Conservation (phyloP, 1,140 invertebrate genomes). For the Aphis craccivora region DNA sequence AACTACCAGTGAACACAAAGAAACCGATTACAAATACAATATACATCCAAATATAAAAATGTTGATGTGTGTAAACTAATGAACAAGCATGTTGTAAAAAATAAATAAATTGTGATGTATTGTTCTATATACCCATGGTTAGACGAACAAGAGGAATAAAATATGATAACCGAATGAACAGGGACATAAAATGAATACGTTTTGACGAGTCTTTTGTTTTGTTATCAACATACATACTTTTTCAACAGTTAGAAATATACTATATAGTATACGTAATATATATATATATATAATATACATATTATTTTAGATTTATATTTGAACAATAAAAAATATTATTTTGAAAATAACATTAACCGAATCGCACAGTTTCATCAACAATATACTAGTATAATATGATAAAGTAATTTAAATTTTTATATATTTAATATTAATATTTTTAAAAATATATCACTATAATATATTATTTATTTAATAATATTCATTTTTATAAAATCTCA, state of each 20-base stretch:
- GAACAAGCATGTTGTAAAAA: slow-evolving; percentile 15
- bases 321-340: neutral
- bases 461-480: neutral
- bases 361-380: neutral
- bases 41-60: neutral
- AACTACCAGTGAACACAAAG: neutral
- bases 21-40: neutral
- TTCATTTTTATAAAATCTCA: neutral
- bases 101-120: neutral
- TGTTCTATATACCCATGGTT: neutral
- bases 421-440: neutral
- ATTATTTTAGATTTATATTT: neutral
- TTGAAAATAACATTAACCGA: neutral
- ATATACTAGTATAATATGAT: neutral
- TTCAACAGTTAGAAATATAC: neutral
- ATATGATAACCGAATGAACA: slow-evolving; percentile 3
- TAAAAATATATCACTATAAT: neutral
- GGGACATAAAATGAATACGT: neutral
- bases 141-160: neutral
- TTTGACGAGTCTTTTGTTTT: slow-evolving; percentile 17
- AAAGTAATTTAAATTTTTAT: neutral
- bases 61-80: neutral
- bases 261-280: neutral
- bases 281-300: neutral
- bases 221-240: neutral